Conservation (phyloP, 2,797 vertebrate species). For the Tragelaphus oryx region DNA sequence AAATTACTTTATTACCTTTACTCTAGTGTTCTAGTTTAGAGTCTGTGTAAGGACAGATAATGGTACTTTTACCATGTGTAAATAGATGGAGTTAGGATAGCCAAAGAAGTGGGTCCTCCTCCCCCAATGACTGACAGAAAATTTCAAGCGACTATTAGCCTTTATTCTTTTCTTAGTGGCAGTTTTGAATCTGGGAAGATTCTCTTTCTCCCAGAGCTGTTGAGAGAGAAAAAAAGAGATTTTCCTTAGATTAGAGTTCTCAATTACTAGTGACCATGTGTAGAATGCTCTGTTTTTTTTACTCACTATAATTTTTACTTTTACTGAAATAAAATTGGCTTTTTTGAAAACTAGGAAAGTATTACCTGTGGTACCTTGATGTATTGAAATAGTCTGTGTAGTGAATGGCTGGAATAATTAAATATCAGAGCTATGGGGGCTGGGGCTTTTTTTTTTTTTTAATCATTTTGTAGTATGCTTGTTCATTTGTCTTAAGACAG, state of each 20-base stretch:
- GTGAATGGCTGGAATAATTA: neutral
- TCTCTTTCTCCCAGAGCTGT: neutral
- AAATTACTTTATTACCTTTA: conserved; percentile 63
- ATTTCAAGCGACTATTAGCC: neutral
- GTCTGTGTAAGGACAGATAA: conserved; percentile 27
- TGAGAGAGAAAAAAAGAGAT: neutral
- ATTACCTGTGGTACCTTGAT: neutral
- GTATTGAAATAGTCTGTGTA: neutral
- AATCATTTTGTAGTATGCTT: neutral
- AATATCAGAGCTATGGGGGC: neutral
- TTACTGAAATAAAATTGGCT: conserved; percentile 23
- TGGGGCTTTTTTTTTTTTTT: neutral
- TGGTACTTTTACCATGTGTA: conserved; percentile 28
- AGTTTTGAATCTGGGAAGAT: neutral
- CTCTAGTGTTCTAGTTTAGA: conserved; percentile 46
- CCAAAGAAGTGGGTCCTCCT: neutral
- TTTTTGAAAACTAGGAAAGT: conserved; percentile 32
- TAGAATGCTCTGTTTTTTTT: neutral
- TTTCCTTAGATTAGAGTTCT: conserved; percentile 19
- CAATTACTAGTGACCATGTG: neutral
- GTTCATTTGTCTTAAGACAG: neutral
- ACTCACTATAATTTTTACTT: neutral
- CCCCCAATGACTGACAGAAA: neutral
- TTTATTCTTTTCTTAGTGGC: neutral
- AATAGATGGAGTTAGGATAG: neutral